phyloP scores from a whole-genome alignment of 1,140 invertebrate species.

The Harpegnathos saltator region DNA sequence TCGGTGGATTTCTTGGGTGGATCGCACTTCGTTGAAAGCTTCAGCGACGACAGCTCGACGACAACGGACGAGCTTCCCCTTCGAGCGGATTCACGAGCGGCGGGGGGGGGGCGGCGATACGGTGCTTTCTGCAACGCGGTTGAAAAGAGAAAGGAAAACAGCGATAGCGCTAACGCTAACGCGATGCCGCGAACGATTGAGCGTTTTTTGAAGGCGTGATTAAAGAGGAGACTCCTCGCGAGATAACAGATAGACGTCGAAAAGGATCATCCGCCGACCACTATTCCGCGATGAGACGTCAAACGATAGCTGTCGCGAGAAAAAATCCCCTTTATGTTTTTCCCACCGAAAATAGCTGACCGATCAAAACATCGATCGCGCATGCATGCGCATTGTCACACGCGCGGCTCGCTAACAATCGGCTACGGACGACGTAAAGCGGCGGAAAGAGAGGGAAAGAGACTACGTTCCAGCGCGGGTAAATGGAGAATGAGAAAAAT shows the following conservation, averaged over 20 bases:
- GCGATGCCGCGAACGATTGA: too few species aligned
- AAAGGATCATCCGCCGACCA: too few species aligned
- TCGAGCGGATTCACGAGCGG: too few species aligned
- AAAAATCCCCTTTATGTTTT: neutral
- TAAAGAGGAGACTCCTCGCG: too few species aligned
- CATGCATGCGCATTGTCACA: constrained; percentile 15
- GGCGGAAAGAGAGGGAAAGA: neutral
- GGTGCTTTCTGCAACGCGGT: too few species aligned
- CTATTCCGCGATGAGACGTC: too few species aligned
- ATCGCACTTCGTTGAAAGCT: neutral
- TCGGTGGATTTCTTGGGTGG: neutral
- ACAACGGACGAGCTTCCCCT: too few species aligned
- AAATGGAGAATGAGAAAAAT: constrained; percentile 12
- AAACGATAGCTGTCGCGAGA: neutral
- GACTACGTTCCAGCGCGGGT: neutral
- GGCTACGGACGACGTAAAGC: neutral
- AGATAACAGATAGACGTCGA: too few species aligned
- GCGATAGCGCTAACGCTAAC: too few species aligned
- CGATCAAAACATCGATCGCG: neutral
- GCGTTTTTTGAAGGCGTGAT: too few species aligned
- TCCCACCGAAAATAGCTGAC: neutral
- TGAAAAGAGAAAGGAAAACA: too few species aligned
- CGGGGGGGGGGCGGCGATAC: too few species aligned
- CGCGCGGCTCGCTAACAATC: neutral
- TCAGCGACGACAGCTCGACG: neutral